phyloP scores from a whole-genome alignment of 2,888 invertebrate genomes.

The Melanotus villosus region DNA sequence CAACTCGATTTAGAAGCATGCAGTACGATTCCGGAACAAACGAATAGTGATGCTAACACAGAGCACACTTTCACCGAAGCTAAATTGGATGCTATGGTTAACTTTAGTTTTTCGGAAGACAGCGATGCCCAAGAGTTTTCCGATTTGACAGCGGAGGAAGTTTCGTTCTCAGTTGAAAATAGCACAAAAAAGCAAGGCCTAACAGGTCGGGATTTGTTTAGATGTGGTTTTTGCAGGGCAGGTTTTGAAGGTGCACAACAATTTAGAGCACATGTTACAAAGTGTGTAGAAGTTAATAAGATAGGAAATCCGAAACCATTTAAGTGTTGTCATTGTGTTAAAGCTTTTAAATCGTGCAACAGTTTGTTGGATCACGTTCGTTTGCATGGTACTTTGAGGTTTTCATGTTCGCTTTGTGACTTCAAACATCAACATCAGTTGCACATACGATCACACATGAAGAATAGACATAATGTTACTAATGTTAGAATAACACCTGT shows the following conservation, averaged over 20 bases:
- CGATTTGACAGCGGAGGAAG: conserved; percentile 28
- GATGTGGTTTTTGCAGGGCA: conserved; percentile 70
- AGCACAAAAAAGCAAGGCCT: conserved; percentile 52
- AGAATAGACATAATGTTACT: conserved; percentile 68
- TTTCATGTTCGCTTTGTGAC: conserved; percentile 74
- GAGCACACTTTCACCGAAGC: neutral
- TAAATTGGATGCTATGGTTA: neutral
- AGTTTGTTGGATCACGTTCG: conserved; percentile 73
- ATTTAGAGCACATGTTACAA: conserved; percentile 67
- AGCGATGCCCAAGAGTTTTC: conserved; percentile 18
- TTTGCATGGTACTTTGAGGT: conserved; percentile 73
- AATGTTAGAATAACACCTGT: conserved; percentile 68
- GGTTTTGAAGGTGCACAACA: conserved; percentile 60
- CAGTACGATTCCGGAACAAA: neutral
- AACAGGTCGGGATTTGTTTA: conserved; percentile 69
- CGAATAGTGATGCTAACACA: neutral
- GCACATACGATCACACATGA: conserved; percentile 69
- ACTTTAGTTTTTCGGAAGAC: neutral
- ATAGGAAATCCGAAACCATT: conserved; percentile 56
- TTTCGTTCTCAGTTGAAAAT: neutral
- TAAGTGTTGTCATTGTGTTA: conserved; percentile 71
- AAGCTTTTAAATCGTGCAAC: conserved; percentile 66
- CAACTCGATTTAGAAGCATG: conserved; percentile 27
- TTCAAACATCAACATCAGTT: conserved; percentile 60
- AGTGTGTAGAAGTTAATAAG: conserved; percentile 52